Evolutionary conservation across 2,888 invertebrate species (phyloP).

Genomic region (Drosophila niveifrons): DNA sequence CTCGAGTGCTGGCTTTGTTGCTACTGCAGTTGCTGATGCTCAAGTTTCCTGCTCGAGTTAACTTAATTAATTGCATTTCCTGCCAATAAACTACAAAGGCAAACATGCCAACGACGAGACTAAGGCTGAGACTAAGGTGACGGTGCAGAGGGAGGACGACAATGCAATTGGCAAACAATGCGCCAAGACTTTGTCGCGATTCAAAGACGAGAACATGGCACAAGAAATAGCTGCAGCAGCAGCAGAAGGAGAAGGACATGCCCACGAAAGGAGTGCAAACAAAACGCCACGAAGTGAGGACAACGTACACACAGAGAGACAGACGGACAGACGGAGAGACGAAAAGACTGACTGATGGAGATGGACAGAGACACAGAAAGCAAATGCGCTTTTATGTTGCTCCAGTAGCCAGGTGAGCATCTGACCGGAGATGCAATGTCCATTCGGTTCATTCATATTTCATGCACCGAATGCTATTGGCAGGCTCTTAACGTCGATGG

Average conservation of each 20-base stretch:
- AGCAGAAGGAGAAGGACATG: conserved; percentile 7
- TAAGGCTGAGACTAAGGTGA: conserved; percentile 2
- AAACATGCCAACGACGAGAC: conserved; percentile 65
- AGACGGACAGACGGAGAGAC: neutral
- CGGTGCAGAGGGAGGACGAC: conserved; percentile 25
- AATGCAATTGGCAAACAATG: conserved; percentile 77
- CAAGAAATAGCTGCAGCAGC: conserved; percentile 5
- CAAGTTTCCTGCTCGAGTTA: conserved; percentile 78
- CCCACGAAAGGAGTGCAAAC: conserved; percentile 46
- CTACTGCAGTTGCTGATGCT: conserved; percentile 41
- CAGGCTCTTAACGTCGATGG: conserved; percentile 14
- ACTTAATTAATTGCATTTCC: conserved; percentile 82
- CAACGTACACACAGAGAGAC: conserved; percentile 5
- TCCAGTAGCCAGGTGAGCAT: conserved; percentile 42
- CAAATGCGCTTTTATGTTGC: conserved; percentile 32
- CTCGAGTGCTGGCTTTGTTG: conserved; percentile 31
- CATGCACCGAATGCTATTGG: conserved; percentile 60
- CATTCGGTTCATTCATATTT: conserved; percentile 48
- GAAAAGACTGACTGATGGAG: neutral
- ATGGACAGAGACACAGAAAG: conserved; percentile 15
- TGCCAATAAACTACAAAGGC: conserved; percentile 79
- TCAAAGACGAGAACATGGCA: conserved; percentile 47
- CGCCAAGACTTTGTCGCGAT: conserved; percentile 78
- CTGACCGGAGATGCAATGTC: conserved; percentile 26
- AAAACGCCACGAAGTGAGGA: conserved; percentile 44